Base-by-base conservation (phyloP, 2,888 invertebrate species). In the Synergus itoensis region DNA sequence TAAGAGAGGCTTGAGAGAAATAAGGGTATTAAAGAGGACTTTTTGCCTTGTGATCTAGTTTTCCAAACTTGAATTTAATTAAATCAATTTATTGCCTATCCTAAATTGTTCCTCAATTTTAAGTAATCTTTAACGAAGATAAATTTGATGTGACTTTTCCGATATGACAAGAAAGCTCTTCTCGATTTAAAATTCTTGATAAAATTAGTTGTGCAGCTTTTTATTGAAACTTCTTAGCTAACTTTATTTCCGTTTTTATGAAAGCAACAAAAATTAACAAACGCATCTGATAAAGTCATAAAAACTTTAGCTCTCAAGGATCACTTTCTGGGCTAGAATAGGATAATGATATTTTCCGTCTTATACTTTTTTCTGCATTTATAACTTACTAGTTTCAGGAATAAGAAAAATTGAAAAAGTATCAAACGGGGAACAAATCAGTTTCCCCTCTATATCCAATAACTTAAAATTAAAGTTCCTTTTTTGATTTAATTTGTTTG, bases 161-260 rank as follows among this genome's bases (percentile, higher is more conserved):
- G 36, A 64, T 64, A 40, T 64, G 8, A 40, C 7, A 64, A 64
- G 36, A 64, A 64, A 60, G 40, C 36, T 28, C 36, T n/a, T 64
- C 36, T 36, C 36, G 36, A 64, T 64, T 64, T 64, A 14, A 64
- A 64, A 14, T 64, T 40, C 16, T 14, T 40, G 1, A 4, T 16
- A 36, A 64, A 36, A 8, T 40, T 40, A 64, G 16, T 16, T 36
- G 16, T 8, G 16, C 28, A 14, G 40, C 63, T 64, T 64, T 64
- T 64, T 64, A 36, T 64, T 64, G 36, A 16, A 36, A 36, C 63
- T 40, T 14, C 63, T 64, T 64, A 16, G 16, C 14, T 4, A 64
- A 64, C 63, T 64, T 36, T 64, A 36, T 36, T 36, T 64, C 4
- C 36, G 36, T 36, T 64, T 64, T 36, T 36, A 40, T 64, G 63